phyloP scores from a whole-genome alignment of 2,797 vertebrate species.

The Columba guinea region DNA sequence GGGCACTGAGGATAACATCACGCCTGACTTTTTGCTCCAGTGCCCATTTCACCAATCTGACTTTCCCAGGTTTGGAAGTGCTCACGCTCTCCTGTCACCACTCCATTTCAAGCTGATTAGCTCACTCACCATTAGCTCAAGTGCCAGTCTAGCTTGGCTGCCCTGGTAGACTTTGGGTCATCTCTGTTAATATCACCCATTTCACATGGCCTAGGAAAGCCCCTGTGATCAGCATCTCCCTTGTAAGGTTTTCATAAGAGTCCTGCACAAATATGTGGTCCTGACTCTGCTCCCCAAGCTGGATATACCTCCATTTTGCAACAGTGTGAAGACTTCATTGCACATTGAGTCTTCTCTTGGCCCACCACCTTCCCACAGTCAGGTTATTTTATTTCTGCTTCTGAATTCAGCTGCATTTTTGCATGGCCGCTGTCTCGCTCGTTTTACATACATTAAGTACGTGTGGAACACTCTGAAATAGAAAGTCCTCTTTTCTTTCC shows the following conservation, averaged over 20 bases:
- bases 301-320: not conserved
- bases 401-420: constrained; percentile 26
- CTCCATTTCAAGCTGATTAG: not conserved
- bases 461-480: not conserved
- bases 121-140: accelerated
- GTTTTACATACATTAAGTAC: not conserved
- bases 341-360: not conserved
- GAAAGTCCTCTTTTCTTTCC: constrained; percentile 18
- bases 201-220: not conserved
- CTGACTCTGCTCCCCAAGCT: not conserved
- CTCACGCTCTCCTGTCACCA: not conserved
- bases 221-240: not conserved
- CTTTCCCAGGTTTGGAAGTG: not conserved
- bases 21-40: not conserved
- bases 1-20: not conserved
- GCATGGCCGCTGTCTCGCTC: not conserved
- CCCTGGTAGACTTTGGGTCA: not conserved
- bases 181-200: not conserved
- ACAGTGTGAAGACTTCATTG: accelerated
- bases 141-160: not conserved
- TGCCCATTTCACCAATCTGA: not conserved
- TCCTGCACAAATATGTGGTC: not conserved
- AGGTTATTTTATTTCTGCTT: constrained; percentile 33
- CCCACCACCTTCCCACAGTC: not conserved
- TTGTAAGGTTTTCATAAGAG: not conserved